Percentiles rank a stretch among this genome's conserved stretches.
These are phyloP conservation scores for Lethocerus indicus DNA, from an alignment of 1,140 invertebrate genomes.

Conservation along the genomic window DNA sequence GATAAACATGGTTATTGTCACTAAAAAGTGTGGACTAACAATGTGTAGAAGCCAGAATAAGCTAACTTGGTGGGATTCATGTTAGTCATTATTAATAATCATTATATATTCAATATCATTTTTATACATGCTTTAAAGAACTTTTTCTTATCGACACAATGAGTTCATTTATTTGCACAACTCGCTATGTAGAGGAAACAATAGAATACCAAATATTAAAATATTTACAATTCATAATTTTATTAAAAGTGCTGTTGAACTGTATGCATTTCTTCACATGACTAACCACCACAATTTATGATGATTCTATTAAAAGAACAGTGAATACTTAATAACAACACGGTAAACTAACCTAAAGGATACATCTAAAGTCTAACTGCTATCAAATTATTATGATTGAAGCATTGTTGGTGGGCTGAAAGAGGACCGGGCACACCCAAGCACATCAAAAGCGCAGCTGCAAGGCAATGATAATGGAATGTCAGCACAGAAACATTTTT, in stretches of 20 bases:
- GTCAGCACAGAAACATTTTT: too few species aligned
- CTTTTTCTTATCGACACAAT: neutral
- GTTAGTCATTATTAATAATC: neutral
- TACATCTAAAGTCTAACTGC: constrained; percentile 6
- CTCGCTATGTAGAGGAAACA: neutral
- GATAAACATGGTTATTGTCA: constrained; percentile 10
- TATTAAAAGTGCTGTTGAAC: too few species aligned
- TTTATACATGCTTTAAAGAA: neutral
- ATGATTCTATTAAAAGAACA: neutral
- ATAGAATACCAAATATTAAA: constrained; percentile 1
- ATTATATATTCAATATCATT: neutral
- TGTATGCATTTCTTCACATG: neutral
- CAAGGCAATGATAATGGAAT: constrained; percentile 7
- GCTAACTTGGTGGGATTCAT: too few species aligned
- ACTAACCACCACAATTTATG: neutral
- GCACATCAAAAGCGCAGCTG: neutral
- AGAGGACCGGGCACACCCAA: neutral
- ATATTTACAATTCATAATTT: neutral
- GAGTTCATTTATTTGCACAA: neutral
- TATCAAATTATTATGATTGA: constrained; percentile 9
- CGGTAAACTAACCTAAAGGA: neutral
- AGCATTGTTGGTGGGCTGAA: constrained; percentile 10
- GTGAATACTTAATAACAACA: neutral
- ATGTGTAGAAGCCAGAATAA: neutral
- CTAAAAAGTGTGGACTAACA: constrained; percentile 9